Evolutionary conservation across 2,797 vertebrate species (phyloP).

Genomic region (Macropodus opercularis): DNA sequence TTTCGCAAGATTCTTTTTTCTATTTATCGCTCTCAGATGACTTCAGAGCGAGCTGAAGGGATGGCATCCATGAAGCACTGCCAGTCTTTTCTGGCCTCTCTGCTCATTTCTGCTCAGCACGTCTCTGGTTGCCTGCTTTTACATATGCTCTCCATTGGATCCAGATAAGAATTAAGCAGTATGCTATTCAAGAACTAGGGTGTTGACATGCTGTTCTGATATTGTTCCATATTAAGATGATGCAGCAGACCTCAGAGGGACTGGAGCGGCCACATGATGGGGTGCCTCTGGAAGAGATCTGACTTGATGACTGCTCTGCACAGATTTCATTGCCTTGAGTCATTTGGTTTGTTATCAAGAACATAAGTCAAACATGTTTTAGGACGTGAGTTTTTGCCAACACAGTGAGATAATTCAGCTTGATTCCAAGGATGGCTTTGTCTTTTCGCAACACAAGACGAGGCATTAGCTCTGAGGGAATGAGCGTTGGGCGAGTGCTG

Average conservation of each 20-base stretch:
- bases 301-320: conserved; percentile 16
- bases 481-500: background rate
- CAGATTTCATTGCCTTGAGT: conserved; percentile 26
- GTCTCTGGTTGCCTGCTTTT: conserved; percentile 10
- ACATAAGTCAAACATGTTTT: conserved; percentile 28
- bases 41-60: conserved; percentile 30
- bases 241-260: conserved; percentile 19
- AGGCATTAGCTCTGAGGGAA: background rate
- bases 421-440: conserved; percentile 10
- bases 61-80: background rate
- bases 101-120: conserved; percentile 3
- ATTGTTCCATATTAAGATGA: conserved; percentile 28
- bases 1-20: conserved; percentile 8
- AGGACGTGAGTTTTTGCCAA: conserved; percentile 13
- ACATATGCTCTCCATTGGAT: conserved; percentile 43
- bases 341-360: conserved; percentile 27
- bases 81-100: conserved; percentile 21
- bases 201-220: conserved; percentile 42
- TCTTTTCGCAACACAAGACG: conserved; percentile 36
- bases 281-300: conserved; percentile 24
- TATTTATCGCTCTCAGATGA: conserved; percentile 21
- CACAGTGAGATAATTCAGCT: conserved; percentile 24
- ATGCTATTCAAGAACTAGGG: conserved; percentile 39
- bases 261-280: conserved; percentile 7
- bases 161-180: conserved; percentile 17